Percentiles rank a stretch among this genome's conserved stretches.
phyloP scores from a whole-genome alignment of 2,797 vertebrate species.

The Alcedo atthis region DNA sequence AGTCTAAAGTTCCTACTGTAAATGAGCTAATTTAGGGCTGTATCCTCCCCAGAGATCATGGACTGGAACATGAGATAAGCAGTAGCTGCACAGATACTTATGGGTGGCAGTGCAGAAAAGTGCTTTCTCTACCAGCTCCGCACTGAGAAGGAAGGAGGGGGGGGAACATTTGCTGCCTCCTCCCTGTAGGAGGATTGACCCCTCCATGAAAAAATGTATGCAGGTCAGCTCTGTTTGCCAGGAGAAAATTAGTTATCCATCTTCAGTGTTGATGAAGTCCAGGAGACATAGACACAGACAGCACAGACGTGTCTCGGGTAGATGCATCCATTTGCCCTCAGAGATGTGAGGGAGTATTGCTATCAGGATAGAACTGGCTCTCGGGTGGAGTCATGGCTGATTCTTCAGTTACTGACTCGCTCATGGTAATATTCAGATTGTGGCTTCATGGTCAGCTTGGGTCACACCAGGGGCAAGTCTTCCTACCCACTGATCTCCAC shows the following conservation, averaged over 20 bases:
- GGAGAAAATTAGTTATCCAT: neutral
- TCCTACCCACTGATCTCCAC: too few species aligned
- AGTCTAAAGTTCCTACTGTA: slow-evolving; percentile 68
- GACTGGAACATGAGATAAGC: slow-evolving; percentile 57
- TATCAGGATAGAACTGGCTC: neutral
- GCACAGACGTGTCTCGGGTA: neutral
- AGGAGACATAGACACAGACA: neutral
- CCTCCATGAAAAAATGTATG: neutral
- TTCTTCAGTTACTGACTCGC: neutral
- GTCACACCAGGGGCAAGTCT: neutral
- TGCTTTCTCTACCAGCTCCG: neutral
- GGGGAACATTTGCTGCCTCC: neutral
- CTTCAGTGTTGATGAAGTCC: neutral
- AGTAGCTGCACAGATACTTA: slow-evolving; percentile 52
- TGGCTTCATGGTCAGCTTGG: neutral
- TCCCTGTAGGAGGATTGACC: neutral
- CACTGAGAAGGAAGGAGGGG: neutral
- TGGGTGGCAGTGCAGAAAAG: slow-evolving; percentile 31
- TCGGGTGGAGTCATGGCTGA: neutral
- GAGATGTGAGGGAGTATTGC: neutral
- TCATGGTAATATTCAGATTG: neutral
- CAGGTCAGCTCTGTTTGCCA: neutral
- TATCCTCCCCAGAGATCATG: slow-evolving; percentile 48
- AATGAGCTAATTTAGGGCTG: slow-evolving; percentile 66
- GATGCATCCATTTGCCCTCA: neutral